phyloP scores from a whole-genome alignment of 2,797 vertebrate species.

The Crax fasciolata region DNA sequence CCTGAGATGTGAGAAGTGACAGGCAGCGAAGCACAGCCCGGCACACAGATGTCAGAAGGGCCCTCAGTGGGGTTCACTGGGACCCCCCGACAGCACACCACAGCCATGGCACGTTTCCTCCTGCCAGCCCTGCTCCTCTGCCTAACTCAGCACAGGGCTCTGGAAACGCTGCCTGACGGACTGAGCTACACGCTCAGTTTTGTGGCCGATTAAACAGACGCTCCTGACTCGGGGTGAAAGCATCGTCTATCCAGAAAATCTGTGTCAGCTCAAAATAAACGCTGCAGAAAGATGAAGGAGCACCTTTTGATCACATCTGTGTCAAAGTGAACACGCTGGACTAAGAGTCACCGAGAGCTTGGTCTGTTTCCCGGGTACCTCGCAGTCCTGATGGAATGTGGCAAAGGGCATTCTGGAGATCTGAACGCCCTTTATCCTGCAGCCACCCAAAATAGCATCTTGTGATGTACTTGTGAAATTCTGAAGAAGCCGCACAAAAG shows the following conservation, averaged over 20 bases:
- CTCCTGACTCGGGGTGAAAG: background rate
- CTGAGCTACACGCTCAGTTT: background rate
- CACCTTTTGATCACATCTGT: conserved; percentile 4
- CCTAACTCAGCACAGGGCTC: background rate
- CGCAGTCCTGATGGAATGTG: conserved; percentile 39
- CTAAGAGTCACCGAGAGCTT: conserved; percentile 21
- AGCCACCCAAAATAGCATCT: conserved; percentile 58
- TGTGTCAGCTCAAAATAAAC: conserved; percentile 12
- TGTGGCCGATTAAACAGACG: background rate
- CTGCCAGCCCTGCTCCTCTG: background rate
- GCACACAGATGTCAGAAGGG: background rate
- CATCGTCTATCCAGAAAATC: background rate
- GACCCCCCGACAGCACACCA: background rate
- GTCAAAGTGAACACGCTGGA: background rate
- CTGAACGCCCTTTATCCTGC: conserved; percentile 44
- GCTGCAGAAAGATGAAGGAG: rapidly evolving
- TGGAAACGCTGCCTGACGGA: background rate
- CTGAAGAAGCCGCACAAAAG: conserved; percentile 65
- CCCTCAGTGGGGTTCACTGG: rapidly evolving
- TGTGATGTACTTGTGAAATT: conserved; percentile 76
- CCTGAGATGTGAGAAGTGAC: background rate
- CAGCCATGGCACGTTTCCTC: background rate
- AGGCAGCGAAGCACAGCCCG: background rate
- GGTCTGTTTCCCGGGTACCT: conserved; percentile 7
- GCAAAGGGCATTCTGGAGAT: conserved; percentile 67